Conservation (phyloP, 2,797 vertebrate genomes). For the Pelobates cultripes region DNA sequence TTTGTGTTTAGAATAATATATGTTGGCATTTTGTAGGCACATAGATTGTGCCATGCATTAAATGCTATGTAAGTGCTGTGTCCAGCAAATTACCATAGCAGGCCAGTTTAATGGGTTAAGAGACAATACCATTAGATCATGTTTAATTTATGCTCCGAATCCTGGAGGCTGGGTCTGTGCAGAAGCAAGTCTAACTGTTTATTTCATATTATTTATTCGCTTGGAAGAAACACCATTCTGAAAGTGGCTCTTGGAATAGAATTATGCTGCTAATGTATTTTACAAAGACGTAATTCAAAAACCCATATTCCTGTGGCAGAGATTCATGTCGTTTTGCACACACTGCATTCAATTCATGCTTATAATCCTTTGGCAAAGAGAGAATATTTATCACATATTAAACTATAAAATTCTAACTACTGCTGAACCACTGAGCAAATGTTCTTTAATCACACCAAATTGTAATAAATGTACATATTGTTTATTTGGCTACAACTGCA, state of each 20-base stretch:
- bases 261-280: constrained; percentile 57
- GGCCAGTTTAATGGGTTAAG: background rate
- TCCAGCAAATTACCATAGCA: background rate
- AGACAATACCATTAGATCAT: background rate
- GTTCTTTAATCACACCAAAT: background rate
- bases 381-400: background rate
- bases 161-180: background rate
- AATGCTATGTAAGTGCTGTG: no score
- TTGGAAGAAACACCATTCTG: constrained; percentile 39
- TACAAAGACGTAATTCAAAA: constrained; percentile 70
- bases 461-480: background rate
- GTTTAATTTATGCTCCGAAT: background rate
- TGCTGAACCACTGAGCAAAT: background rate
- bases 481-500: background rate
- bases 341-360: background rate
- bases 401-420: background rate
- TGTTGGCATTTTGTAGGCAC: no score
- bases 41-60: background rate
- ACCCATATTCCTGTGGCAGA: background rate
- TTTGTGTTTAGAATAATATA: no score
- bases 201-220: background rate
- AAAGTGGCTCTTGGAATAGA: constrained; percentile 64
- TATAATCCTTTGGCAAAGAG: constrained; percentile 1
- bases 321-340: constrained; percentile 2
- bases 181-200: background rate